Base-by-base conservation (phyloP, 2,113 vertebrate species). In the Genyomyrus donnyi region DNA sequence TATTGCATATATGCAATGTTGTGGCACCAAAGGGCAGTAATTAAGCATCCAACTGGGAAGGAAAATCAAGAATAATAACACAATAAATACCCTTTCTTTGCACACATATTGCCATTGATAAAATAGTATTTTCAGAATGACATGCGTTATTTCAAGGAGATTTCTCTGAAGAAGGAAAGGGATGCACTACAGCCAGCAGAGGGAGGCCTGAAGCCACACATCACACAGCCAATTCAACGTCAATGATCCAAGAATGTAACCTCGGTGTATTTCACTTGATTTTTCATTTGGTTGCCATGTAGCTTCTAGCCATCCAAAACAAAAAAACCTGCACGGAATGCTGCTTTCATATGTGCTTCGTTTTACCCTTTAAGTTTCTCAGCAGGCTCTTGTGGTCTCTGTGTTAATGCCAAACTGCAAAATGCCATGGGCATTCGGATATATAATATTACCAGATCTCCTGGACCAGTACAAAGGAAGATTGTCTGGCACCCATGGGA, bases 371-470 rank as follows among this genome's bases (percentile, higher is more conserved):
- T 87, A 27, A 46, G 56, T 66, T 90, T 42, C 90, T 39, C 62
- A 52, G 90, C 45, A 84, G 89, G 84, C n/a, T 74, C 84, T 88
- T 17, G 74, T 52, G 90, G 39, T 86, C 89, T 8, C 45, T 50
- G 15, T 88, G 52, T 66, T 74, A 88, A 52, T 77, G 56, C 39
- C 48, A 31, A 17, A 53, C n/a, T 49, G 56, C 42, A 83, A 85
- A 88, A 89, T 91, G 89, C 91, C 88, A 77, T 88, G 90, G 89
- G 90, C 84, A 89, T 85, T 91, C 91, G 87, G 92, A 92, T 89
- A 92, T 91, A 92, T 92, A 88, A 91, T 93, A 91, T 92, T 91
- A 56, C 91, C 91, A 50, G 87, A 91, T 90, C 88, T 91, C 88
- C 45, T 83, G 89, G 83, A 89, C 31, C 53, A 84, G 31, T 31